These are phyloP conservation scores for Eurois occulta DNA, from an alignment of 2,888 invertebrate genomes.

Conservation along the genomic window DNA sequence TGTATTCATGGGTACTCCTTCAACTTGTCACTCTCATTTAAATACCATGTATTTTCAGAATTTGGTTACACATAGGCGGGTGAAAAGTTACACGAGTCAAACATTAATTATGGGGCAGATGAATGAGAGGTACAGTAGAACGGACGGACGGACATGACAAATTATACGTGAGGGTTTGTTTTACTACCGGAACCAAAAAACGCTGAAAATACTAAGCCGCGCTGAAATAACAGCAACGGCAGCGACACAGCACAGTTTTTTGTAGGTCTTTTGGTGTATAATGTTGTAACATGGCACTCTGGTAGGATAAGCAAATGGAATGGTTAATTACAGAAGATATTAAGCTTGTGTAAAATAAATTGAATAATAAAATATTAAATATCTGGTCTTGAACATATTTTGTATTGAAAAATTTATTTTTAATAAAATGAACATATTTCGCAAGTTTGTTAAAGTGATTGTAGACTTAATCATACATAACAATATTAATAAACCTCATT, in stretches of 20 bases:
- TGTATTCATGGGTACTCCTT: background rate
- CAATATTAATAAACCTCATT: background rate
- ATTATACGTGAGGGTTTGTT: slow-evolving; percentile 36
- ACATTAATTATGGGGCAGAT: slow-evolving; percentile 9
- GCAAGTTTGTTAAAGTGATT: background rate
- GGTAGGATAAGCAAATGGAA: slow-evolving; percentile 26
- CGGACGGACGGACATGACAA: slow-evolving; percentile 44
- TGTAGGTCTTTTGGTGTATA: slow-evolving; percentile 2
- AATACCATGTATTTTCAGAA: background rate
- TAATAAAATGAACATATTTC: background rate
- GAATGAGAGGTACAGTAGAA: slow-evolving; percentile 17
- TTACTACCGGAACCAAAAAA: slow-evolving; percentile 29
- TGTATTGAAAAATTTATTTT: too few relatives aligned
- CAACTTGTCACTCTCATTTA: background rate
- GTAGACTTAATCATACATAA: background rate
- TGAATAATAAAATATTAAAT: background rate
- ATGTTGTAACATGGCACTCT: slow-evolving; percentile 13
- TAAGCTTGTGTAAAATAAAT: background rate
- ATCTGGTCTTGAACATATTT: background rate
- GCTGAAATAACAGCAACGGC: slow-evolving; percentile 19
- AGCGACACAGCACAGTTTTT: background rate
- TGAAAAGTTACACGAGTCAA: background rate
- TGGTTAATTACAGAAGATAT: slow-evolving; percentile 14
- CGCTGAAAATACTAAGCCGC: background rate
- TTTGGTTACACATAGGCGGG: background rate